Evolutionary conservation across 2,888 invertebrate species (phyloP).

Genomic region (Heliconius hortense): DNA sequence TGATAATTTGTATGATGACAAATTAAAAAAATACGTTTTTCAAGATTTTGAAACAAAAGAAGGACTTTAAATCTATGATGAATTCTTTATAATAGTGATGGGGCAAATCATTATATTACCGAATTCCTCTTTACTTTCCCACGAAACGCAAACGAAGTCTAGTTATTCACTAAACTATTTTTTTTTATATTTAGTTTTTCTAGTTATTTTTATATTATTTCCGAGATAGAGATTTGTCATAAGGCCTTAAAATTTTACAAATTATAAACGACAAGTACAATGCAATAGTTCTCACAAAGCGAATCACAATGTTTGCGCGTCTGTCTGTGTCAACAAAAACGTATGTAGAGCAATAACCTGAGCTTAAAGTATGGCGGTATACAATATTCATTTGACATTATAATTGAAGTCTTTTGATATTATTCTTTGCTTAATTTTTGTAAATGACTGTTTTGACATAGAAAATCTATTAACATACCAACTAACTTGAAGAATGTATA

Average conservation of each 20-base stretch:
- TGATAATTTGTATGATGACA: neutral
- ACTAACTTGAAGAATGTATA: too few relatives aligned
- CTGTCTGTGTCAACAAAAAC: conserved; percentile 32
- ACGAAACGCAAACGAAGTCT: too few relatives aligned
- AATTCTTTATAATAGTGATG: neutral
- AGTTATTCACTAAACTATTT: too few relatives aligned
- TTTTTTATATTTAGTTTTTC: neutral
- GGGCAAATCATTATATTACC: too few relatives aligned
- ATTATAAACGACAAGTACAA: neutral
- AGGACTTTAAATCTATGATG: neutral
- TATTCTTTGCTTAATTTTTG: neutral
- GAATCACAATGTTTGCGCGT: conserved; percentile 13
- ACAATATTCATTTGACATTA: conserved; percentile 1
- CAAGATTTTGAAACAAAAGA: neutral
- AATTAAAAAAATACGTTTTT: neutral
- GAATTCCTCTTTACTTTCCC: too few relatives aligned
- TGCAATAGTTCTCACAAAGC: neutral
- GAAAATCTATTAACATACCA: too few relatives aligned
- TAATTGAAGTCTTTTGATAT: neutral
- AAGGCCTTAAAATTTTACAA: neutral
- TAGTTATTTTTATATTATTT: too few relatives aligned
- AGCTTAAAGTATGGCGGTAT: neutral
- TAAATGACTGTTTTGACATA: too few relatives aligned
- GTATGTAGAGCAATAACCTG: conserved; percentile 27
- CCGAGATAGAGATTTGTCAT: neutral